phyloP scores from a whole-genome alignment of 2,797 vertebrate species.

The Ateles fusciceps region DNA sequence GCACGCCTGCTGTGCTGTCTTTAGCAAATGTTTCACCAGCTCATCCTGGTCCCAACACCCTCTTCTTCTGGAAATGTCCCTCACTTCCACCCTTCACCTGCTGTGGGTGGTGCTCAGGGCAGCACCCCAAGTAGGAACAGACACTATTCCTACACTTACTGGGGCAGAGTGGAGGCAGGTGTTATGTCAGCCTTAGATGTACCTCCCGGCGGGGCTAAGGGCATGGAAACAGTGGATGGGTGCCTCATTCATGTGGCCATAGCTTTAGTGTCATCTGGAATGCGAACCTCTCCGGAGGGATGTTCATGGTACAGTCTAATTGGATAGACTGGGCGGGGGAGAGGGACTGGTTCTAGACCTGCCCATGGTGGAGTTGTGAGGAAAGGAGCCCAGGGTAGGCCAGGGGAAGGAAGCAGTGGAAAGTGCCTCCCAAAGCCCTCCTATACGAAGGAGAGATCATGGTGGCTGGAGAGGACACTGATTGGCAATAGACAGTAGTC shows the following conservation, averaged over 20 bases:
- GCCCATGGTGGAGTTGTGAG: neutral
- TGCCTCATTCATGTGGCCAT: neutral
- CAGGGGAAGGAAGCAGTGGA: neutral
- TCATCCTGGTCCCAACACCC: neutral
- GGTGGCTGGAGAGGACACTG: neutral
- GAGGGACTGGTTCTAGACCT: neutral
- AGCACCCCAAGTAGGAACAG: neutral
- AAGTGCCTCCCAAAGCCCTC: neutral
- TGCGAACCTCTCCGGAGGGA: neutral
- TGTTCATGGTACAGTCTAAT: neutral
- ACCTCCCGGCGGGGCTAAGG: neutral
- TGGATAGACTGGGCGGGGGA: neutral
- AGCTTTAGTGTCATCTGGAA: neutral
- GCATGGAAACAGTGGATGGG: neutral
- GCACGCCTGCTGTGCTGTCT: neutral
- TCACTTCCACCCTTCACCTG: neutral
- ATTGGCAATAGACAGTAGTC: neutral
- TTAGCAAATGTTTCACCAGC: neutral
- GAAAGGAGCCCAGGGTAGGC: neutral
- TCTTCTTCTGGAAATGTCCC: neutral
- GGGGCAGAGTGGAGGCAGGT: neutral
- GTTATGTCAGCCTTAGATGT: neutral
- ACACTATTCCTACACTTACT: neutral
- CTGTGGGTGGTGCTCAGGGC: neutral
- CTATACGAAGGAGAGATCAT: too few species aligned